These are phyloP conservation scores for Ascidia mentula DNA, from an alignment of 23 tunicate species.

Conservation along the genomic window DNA sequence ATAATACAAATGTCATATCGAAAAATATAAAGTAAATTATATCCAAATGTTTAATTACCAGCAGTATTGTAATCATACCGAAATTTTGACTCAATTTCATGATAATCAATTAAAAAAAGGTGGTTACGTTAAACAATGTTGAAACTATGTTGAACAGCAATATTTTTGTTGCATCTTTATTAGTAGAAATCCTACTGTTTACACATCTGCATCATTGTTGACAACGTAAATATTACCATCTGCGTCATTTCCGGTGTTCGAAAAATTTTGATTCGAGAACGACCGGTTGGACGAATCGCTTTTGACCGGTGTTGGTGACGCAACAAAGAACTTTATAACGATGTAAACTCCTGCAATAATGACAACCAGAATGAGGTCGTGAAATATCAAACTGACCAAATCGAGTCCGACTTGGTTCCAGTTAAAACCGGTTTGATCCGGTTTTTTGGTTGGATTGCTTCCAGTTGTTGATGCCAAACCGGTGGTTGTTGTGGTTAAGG, in stretches of 20 bases:
- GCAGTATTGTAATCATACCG: too few species aligned
- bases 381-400: slow-evolving; percentile 42
- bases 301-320: not conserved
- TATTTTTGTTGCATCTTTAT: too few species aligned
- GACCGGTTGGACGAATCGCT: not conserved
- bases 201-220: too few species aligned
- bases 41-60: too few species aligned
- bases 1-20: too few species aligned
- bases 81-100: too few species aligned
- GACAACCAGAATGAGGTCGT: slow-evolving; percentile 52
- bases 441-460: not conserved
- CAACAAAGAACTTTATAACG: not conserved
- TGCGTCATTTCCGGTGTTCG: slow-evolving; percentile 1
- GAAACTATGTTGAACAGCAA: too few species aligned
- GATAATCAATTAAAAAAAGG: too few species aligned
- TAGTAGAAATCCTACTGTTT: too few species aligned
- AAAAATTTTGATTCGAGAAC: not conserved
- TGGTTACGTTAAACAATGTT: too few species aligned
- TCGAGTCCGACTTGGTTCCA: slow-evolving; percentile 62
- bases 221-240: too few species aligned
- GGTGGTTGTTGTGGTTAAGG: not conserved
- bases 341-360: slow-evolving; percentile 24
- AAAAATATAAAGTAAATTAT: too few species aligned
- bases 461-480: not conserved
- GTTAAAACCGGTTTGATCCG: not conserved